phyloP scores from a whole-genome alignment of 2,113 vertebrate species.

The Progne subis region DNA sequence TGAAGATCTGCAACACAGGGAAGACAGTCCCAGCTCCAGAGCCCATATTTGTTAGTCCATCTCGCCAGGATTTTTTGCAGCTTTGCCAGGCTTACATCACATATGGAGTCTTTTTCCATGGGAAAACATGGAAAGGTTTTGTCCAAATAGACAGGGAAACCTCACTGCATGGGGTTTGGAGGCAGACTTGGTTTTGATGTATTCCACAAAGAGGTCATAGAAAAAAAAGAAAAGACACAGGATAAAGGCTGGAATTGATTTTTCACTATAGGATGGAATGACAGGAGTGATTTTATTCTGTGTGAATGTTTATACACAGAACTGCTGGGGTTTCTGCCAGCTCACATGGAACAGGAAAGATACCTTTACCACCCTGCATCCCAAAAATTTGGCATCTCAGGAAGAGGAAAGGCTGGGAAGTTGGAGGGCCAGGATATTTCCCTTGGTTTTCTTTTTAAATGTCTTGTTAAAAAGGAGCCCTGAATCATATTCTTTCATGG shows the following conservation, averaged over 20 bases:
- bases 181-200: not conserved
- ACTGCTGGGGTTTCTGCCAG: not conserved
- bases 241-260: not conserved
- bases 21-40: not conserved
- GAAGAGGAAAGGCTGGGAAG: not conserved
- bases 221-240: not conserved
- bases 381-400: not conserved
- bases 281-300: not conserved
- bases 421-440: not conserved
- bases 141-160: not conserved
- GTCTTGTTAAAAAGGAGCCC: not conserved
- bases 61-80: not conserved
- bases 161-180: not conserved
- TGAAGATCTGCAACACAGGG: not conserved
- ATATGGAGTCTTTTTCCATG: not conserved
- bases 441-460: not conserved
- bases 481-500: not conserved
- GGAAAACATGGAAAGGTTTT: not conserved
- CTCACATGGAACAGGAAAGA: not conserved
- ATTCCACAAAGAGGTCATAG: not conserved
- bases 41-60: not conserved
- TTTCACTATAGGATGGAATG: not conserved
- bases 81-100: not conserved
- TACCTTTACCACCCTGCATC: not conserved
- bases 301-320: not conserved